Evolutionary conservation across 1,140 invertebrate species (phyloP).

Genomic region (Aphelinus atriplicis): DNA sequence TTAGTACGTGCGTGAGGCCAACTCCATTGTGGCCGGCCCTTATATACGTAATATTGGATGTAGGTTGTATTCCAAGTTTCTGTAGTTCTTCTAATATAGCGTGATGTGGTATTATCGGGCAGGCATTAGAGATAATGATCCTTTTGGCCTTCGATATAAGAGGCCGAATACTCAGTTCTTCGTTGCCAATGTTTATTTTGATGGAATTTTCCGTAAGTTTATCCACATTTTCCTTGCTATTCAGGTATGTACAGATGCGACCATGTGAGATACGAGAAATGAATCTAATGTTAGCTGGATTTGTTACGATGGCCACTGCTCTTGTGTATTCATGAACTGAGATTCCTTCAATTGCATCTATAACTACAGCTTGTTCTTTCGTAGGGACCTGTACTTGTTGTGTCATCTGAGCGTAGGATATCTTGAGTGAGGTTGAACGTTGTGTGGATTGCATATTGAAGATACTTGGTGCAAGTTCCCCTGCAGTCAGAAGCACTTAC

Average conservation of each 20-base stretch:
- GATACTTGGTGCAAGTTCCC: no score
- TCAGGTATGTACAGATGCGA: slow-evolving; percentile 40
- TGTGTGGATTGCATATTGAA: no score
- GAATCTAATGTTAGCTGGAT: slow-evolving; percentile 31
- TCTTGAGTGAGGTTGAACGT: no score
- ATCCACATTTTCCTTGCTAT: slow-evolving; percentile 29
- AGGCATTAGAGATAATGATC: slow-evolving; percentile 44
- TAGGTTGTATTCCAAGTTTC: neutral
- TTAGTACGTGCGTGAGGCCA: slow-evolving; percentile 13
- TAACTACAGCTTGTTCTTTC: slow-evolving; percentile 41
- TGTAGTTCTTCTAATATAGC: slow-evolving; percentile 12
- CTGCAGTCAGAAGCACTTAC: no score
- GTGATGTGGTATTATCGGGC: slow-evolving; percentile 39
- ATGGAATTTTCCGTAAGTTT: slow-evolving; percentile 30
- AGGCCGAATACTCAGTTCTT: slow-evolving; percentile 26
- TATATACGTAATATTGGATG: neutral
- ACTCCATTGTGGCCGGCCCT: neutral
- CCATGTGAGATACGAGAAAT: slow-evolving; percentile 42
- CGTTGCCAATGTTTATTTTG: slow-evolving; percentile 25
- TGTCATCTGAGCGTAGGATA: no score
- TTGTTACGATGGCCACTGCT: slow-evolving; percentile 28
- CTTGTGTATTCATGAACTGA: slow-evolving; percentile 35
- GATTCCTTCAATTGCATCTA: slow-evolving; percentile 34
- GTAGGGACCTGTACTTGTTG: neutral
- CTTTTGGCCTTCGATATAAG: slow-evolving; percentile 37